Evolutionary conservation across 1,140 invertebrate genomes (phyloP).

Genomic region (Danaus melanippus): DNA sequence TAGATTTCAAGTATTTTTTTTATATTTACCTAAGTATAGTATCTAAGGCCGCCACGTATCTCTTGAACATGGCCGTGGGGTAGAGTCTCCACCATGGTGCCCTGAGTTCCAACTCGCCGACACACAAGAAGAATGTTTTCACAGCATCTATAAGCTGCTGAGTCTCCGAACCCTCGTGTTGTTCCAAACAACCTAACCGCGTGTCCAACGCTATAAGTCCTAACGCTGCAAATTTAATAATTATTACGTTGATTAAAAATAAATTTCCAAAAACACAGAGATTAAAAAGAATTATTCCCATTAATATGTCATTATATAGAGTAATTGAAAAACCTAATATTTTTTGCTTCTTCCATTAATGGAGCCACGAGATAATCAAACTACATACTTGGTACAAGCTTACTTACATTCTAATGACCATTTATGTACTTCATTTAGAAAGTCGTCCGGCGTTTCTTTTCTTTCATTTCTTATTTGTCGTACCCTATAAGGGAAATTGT

Average conservation of each 20-base stretch:
- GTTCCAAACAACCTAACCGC: constrained; percentile 80
- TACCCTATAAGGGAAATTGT: constrained; percentile 72
- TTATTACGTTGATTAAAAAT: background rate
- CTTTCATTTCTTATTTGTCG: constrained; percentile 77
- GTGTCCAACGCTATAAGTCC: constrained; percentile 85
- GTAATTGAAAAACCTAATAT: no score
- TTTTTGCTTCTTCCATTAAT: no score
- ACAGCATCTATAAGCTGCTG: constrained; percentile 84
- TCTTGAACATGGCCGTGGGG: constrained; percentile 80
- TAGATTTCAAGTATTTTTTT: background rate
- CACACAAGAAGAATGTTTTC: constrained; percentile 83
- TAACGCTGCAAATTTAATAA: constrained; percentile 75
- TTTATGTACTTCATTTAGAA: constrained; percentile 88
- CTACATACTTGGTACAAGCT: background rate
- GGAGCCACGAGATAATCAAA: no score
- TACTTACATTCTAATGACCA: constrained; percentile 90
- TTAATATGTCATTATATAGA: no score
- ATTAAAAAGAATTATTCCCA: no score
- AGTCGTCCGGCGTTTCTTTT: constrained; percentile 81
- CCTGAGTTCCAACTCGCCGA: constrained; percentile 82
- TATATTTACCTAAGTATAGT: constrained; percentile 77
- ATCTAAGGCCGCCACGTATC: constrained; percentile 82
- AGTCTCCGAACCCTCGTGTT: constrained; percentile 74
- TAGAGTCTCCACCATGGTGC: constrained; percentile 87
- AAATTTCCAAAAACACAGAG: background rate